phyloP scores from a whole-genome alignment of 2,888 invertebrate genomes.

The Volucella inflata region DNA sequence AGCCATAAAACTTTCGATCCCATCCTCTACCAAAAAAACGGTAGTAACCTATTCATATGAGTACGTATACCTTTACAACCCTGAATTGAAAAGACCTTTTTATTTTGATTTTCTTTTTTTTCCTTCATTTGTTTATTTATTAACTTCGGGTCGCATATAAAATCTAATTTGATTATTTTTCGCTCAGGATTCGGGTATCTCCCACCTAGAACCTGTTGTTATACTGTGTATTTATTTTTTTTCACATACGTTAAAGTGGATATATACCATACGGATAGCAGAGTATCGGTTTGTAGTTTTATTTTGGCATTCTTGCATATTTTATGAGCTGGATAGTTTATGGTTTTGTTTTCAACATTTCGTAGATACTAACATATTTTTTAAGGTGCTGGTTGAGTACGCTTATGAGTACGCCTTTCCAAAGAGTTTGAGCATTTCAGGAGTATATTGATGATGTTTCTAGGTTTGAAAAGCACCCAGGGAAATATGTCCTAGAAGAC shows the following conservation, averaged over 20 bases:
- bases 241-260: constrained; percentile 13
- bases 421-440: too few relatives aligned
- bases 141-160: constrained; percentile 51
- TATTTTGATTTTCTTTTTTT: constrained; percentile 29
- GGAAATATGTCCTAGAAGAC: too few relatives aligned
- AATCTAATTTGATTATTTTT: constrained; percentile 65
- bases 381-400: too few relatives aligned
- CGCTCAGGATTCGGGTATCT: constrained; percentile 6
- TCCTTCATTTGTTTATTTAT: constrained; percentile 42
- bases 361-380: too few relatives aligned
- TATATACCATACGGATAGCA: not conserved
- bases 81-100: not conserved
- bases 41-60: not conserved
- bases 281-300: not conserved
- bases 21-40: constrained; percentile 21
- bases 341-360: too few relatives aligned
- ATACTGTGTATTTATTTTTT: constrained; percentile 44
- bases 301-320: constrained; percentile 6
- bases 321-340: not conserved
- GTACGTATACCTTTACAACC: constrained; percentile 2
- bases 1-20: constrained; percentile 39
- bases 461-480: too few relatives aligned
- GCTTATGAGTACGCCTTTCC: too few relatives aligned
- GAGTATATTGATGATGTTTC: too few relatives aligned
- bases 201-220: constrained; percentile 17